Percentiles rank a stretch among this genome's conserved stretches.
Conservation (phyloP, 1,140 invertebrate species). For the Drosophila micromelanica region DNA sequence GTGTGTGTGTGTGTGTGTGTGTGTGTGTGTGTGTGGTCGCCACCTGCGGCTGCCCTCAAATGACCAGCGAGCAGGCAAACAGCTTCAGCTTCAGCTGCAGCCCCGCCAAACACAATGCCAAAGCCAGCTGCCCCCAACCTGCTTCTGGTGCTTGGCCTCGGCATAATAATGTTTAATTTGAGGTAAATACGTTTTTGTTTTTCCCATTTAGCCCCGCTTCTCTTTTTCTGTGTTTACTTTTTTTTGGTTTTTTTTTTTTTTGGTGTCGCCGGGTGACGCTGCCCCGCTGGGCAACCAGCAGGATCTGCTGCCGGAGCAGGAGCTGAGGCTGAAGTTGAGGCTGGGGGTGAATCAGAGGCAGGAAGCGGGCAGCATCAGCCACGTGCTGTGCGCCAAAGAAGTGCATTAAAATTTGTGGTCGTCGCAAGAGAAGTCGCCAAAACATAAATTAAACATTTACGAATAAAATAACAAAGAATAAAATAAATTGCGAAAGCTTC, state of each 20-base stretch:
- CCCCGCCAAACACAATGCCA: constrained; percentile 25
- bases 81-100: constrained; percentile 11
- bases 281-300: constrained; percentile 49
- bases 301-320: constrained; percentile 4
- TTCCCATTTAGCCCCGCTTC: constrained; percentile 39
- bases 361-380: constrained; percentile 1
- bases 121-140: not conserved
- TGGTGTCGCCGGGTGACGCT: constrained; percentile 6
- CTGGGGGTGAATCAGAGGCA: not conserved
- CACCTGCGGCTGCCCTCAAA: constrained; percentile 74
- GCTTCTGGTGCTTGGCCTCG: constrained; percentile 21
- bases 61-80: constrained; percentile 58
- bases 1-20: constrained; percentile 31
- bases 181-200: constrained; percentile 82
- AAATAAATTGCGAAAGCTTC: constrained; percentile 9
- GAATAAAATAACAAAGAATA: not conserved
- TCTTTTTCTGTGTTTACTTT: constrained; percentile 6
- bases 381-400: constrained; percentile 38
- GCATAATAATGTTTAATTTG: constrained; percentile 84
- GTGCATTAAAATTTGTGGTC: constrained; percentile 65
- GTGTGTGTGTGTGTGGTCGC: constrained; percentile 53
- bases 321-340: constrained; percentile 1
- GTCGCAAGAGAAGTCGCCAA: constrained; percentile 22
- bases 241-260: not conserved
- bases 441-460: constrained; percentile 60